A percentile compares a stretch with the other conserved stretches of the same genome.
These are phyloP conservation scores for Drosophila imparisetae DNA, from an alignment of 2,888 invertebrate genomes.

Conservation along the genomic window DNA sequence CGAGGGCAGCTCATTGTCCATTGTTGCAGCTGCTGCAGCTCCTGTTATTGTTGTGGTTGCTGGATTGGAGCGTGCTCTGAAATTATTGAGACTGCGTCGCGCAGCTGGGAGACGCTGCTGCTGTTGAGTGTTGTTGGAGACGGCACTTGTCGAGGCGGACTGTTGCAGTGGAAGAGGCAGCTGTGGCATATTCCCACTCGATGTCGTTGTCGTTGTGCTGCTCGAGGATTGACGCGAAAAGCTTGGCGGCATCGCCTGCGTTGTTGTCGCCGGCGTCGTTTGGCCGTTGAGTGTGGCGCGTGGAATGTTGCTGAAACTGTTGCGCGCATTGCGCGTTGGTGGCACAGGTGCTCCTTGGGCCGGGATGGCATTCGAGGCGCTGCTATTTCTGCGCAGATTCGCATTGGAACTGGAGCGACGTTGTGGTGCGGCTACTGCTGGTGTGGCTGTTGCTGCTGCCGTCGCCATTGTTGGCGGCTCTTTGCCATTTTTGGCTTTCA, in stretches of 20 bases:
- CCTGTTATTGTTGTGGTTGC: slow-evolving; percentile 20
- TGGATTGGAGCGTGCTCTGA: slow-evolving; percentile 54
- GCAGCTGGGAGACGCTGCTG: slow-evolving; percentile 30
- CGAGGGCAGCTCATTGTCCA: slow-evolving; percentile 80
- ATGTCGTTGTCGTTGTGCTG: slow-evolving; percentile 65
- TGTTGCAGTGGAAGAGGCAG: slow-evolving; percentile 52
- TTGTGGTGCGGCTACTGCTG: slow-evolving; percentile 52
- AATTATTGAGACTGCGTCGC: slow-evolving; percentile 62
- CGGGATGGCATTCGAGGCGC: slow-evolving; percentile 64
- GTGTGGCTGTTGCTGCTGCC: background rate
- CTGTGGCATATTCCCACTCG: slow-evolving; percentile 44
- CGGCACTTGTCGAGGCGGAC: slow-evolving; percentile 66
- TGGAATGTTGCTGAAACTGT: slow-evolving; percentile 84
- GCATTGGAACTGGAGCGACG: slow-evolving; percentile 83
- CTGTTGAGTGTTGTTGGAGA: slow-evolving; percentile 54
- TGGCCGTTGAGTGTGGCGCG: slow-evolving; percentile 82
- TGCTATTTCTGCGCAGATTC: slow-evolving; percentile 82
- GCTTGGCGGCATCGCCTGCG: slow-evolving; percentile 41
- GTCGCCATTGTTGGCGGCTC: slow-evolving; percentile 63
- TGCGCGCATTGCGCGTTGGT: slow-evolving; percentile 70
- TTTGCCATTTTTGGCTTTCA: slow-evolving; percentile 81
- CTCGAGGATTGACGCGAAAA: slow-evolving; percentile 74
- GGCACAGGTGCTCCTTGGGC: slow-evolving; percentile 65
- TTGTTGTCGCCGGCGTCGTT: slow-evolving; percentile 47
- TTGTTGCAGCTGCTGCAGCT: slow-evolving; percentile 21